Percentiles rank a stretch among this genome's conserved stretches.
Conservation (phyloP, 2,888 invertebrate genomes). For the Blastobasis lacticolella region DNA sequence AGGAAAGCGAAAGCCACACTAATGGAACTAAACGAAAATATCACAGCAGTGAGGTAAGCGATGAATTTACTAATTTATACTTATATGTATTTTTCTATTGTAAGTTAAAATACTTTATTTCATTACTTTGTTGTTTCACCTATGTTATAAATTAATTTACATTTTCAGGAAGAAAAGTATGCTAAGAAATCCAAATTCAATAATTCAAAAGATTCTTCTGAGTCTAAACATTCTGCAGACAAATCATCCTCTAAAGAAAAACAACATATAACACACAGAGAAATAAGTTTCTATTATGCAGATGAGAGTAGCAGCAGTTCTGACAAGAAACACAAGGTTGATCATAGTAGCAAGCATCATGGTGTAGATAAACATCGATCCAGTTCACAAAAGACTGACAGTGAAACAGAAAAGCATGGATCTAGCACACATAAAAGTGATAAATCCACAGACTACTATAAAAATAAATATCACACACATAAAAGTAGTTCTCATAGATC, state of each 20-base stretch:
- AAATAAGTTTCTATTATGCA: slow-evolving; percentile 24
- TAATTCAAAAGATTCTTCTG: too few relatives aligned
- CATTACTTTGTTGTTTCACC: too few relatives aligned
- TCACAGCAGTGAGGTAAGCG: too few relatives aligned
- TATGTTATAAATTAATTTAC: too few relatives aligned
- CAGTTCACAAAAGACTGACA: slow-evolving; percentile 25
- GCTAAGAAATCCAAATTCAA: slow-evolving; percentile 1
- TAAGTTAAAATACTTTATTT: too few relatives aligned
- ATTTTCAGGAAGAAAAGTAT: too few relatives aligned
- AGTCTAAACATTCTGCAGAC: slow-evolving; percentile 33
- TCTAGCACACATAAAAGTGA: slow-evolving; percentile 17
- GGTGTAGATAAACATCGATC: slow-evolving; percentile 30
- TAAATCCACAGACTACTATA: slow-evolving; percentile 22
- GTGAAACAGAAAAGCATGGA: slow-evolving; percentile 34
- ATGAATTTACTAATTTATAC: too few relatives aligned
- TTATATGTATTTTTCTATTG: too few relatives aligned
- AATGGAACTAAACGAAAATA: too few relatives aligned
- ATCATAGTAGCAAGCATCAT: slow-evolving; percentile 29
- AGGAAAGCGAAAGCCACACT: too few relatives aligned
- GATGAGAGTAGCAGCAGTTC: slow-evolving; percentile 33
- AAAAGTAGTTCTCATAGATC: slow-evolving; percentile 17
- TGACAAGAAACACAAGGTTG: slow-evolving; percentile 39
- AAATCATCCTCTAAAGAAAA: slow-evolving; percentile 37
- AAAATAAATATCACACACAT: slow-evolving; percentile 14
- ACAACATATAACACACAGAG: slow-evolving; percentile 36